Conservation (phyloP, 2,888 invertebrate genomes). For the Chymomyza fuscimana region DNA sequence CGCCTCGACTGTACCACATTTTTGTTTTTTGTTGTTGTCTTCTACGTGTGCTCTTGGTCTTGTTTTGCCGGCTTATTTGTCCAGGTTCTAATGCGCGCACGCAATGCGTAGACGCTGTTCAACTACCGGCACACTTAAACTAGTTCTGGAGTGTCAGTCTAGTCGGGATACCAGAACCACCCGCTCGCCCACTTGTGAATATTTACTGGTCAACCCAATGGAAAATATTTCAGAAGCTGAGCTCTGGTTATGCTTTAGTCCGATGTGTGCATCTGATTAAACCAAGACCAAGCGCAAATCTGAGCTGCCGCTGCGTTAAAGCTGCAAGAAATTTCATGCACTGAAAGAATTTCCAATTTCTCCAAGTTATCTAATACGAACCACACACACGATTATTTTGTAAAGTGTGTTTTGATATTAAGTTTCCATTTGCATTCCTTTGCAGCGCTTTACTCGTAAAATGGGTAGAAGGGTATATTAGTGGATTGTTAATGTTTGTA, state of each 20-base stretch:
- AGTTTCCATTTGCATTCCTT: slow-evolving; percentile 37
- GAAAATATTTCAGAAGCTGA: background rate
- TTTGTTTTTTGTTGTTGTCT: background rate
- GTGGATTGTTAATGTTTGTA: slow-evolving; percentile 1
- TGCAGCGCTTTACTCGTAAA: background rate
- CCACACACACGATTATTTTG: background rate
- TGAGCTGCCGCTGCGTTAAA: background rate
- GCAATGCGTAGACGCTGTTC: slow-evolving; percentile 21
- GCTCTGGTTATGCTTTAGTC: background rate
- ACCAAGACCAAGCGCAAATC: background rate
- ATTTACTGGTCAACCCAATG: slow-evolving; percentile 5
- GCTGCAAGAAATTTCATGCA: background rate
- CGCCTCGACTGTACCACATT: too few relatives aligned
- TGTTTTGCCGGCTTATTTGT: slow-evolving; percentile 43
- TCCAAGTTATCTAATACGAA: background rate
- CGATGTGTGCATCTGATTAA: background rate
- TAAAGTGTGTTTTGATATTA: slow-evolving; percentile 11
- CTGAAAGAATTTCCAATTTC: background rate
- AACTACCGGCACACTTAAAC: slow-evolving; percentile 30
- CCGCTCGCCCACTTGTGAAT: slow-evolving; percentile 11
- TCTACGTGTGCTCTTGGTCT: background rate
- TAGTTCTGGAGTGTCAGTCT: slow-evolving; percentile 24
- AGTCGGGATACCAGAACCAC: background rate
- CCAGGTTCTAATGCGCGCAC: slow-evolving; percentile 32
- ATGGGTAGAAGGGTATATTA: slow-evolving; percentile 14